Percentiles rank a stretch among this genome's conserved stretches.
Evolutionary conservation across 2,113 vertebrate species (phyloP).

Genomic region (Syrrhaptes paradoxus): DNA sequence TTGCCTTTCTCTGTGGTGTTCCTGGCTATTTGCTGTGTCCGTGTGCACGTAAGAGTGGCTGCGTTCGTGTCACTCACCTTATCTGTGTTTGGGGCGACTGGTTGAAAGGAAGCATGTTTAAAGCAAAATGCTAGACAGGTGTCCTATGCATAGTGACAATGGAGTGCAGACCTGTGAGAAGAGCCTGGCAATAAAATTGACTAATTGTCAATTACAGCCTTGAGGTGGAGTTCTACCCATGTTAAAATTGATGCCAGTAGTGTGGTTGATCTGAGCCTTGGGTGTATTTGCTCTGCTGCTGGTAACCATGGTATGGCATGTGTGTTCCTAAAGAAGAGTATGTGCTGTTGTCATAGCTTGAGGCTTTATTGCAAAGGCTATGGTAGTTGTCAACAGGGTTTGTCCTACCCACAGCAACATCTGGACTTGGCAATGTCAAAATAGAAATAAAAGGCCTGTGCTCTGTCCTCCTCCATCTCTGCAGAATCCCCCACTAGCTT

Average conservation of each 20-base stretch:
- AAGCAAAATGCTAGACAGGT: neutral
- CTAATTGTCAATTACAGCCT: neutral
- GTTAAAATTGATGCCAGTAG: neutral
- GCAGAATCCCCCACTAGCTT: neutral
- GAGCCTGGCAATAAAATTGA: neutral
- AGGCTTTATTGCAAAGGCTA: neutral
- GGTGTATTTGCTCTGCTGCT: conserved; percentile 1
- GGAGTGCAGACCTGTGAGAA: neutral
- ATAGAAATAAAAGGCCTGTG: neutral
- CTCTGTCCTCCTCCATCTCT: neutral
- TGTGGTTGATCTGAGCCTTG: neutral
- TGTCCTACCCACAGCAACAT: neutral
- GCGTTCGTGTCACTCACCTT: neutral
- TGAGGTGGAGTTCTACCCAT: neutral
- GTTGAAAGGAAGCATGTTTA: neutral
- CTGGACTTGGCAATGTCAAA: neutral
- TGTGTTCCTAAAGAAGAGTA: neutral
- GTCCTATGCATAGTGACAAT: rapidly evolving
- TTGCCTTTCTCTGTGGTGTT: neutral
- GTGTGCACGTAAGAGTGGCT: neutral
- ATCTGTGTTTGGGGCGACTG: neutral
- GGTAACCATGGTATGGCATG: conserved; percentile 19
- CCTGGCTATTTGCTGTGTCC: neutral
- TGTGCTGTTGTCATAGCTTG: neutral
- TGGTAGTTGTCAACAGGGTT: neutral